Conservation (phyloP, 2,797 vertebrate species). For the Chloroceryle inda region DNA sequence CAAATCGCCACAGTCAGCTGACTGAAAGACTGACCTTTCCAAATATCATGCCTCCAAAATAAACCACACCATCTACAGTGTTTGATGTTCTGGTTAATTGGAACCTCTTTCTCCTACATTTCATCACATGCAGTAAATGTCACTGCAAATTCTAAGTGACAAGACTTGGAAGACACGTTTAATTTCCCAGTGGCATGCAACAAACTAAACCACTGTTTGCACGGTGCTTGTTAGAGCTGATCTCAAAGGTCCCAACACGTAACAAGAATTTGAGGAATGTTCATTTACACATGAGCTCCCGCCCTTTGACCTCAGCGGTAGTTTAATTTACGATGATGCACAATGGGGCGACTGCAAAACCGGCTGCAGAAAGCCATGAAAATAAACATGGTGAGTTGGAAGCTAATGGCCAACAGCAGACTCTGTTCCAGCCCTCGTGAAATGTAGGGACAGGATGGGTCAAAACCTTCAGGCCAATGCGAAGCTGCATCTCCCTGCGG, state of each 20-base stretch:
- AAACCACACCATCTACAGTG: conserved; percentile 79
- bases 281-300: conserved; percentile 76
- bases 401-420: background rate
- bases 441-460: background rate
- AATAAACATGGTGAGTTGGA: background rate
- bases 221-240: conserved; percentile 81
- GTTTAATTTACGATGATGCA: conserved; percentile 72
- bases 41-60: conserved; percentile 82
- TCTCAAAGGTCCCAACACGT: conserved; percentile 75
- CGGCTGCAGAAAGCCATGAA: background rate
- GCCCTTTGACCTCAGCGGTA: conserved; percentile 76
- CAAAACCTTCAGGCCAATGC: background rate
- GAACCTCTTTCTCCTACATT: conserved; percentile 77
- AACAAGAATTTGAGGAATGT: conserved; percentile 53
- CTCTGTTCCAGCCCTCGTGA: background rate
- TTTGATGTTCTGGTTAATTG: conserved; percentile 96
- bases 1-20: conserved; percentile 76
- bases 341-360: background rate
- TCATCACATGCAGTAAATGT: conserved; percentile 91
- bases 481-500: fast-evolving
- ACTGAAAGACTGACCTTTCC: conserved; percentile 91
- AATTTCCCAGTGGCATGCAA: conserved; percentile 77
- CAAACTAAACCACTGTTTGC: conserved; percentile 65
- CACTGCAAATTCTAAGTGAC: conserved; percentile 86
- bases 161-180: conserved; percentile 79